phyloP scores from a whole-genome alignment of 2,113 vertebrate species.

The Podiceps cristatus region DNA sequence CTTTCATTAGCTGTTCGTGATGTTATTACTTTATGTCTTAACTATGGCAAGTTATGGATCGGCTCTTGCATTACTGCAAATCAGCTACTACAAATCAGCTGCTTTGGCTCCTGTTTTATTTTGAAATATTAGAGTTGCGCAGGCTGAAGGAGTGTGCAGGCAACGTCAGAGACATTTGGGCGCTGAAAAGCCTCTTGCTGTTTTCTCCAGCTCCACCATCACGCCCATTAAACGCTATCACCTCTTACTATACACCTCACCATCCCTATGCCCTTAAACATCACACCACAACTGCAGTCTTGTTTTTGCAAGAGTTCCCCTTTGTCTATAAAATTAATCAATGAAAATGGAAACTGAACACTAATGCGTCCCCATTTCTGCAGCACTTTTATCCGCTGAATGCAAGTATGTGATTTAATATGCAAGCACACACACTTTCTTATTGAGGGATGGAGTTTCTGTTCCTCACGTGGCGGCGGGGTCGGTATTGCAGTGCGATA shows the following conservation, averaged over 20 bases:
- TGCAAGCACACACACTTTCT: background rate
- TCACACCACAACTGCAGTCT: background rate
- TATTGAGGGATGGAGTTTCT: background rate
- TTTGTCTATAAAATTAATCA: background rate
- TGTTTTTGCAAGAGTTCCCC: background rate
- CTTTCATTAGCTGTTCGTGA: background rate
- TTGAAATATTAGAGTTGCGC: background rate
- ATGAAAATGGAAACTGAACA: background rate
- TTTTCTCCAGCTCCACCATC: background rate
- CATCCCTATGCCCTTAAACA: accelerated
- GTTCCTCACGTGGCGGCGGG: background rate
- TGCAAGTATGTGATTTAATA: background rate
- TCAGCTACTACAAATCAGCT: background rate
- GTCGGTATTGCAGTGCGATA: background rate
- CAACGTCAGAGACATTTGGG: background rate
- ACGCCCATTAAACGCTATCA: background rate
- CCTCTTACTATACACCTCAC: background rate
- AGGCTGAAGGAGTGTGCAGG: background rate
- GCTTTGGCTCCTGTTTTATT: background rate
- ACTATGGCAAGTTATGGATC: background rate
- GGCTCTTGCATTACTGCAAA: background rate
- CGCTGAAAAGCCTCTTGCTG: background rate
- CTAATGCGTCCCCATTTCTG: background rate
- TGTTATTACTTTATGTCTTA: background rate
- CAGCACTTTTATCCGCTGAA: background rate